Conservation (phyloP, 1,140 invertebrate genomes). For the Tribolium castaneum region DNA sequence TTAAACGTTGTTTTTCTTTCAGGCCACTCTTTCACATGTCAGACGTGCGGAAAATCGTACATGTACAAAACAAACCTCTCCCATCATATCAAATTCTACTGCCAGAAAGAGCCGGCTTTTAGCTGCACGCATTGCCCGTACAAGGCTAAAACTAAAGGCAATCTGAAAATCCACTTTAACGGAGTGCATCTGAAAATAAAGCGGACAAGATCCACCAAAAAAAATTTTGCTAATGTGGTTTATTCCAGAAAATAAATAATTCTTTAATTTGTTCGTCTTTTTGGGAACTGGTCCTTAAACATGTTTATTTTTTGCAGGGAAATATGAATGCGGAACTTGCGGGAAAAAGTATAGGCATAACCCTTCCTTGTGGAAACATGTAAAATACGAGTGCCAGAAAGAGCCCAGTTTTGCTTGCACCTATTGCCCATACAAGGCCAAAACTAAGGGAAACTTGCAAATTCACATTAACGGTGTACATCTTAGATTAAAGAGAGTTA, state of each 20-base stretch:
- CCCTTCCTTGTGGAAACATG: conserved; percentile 58
- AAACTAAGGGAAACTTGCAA: conserved; percentile 66
- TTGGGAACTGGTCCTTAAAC: conserved; percentile 4
- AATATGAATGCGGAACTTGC: conserved; percentile 35
- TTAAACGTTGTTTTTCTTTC: neutral
- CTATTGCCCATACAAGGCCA: conserved; percentile 46
- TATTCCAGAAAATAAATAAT: conserved; percentile 24
- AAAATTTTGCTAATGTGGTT: conserved; percentile 2
- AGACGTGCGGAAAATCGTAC: conserved; percentile 45
- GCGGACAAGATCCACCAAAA: neutral
- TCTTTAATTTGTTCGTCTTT: conserved; percentile 65
- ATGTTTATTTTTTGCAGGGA: neutral
- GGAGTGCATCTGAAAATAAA: conserved; percentile 43
- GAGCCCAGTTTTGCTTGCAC: conserved; percentile 67
- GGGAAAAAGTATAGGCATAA: conserved; percentile 36
- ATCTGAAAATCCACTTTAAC: conserved; percentile 63
- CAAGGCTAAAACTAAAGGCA: conserved; percentile 63
- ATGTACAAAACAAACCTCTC: conserved; percentile 23
- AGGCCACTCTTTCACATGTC: neutral
- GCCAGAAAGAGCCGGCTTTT: conserved; percentile 72
- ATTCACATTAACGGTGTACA: conserved; percentile 59
- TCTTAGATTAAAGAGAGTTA: neutral
- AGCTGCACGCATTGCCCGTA: conserved; percentile 35
- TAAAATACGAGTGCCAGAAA: conserved; percentile 75
- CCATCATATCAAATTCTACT: conserved; percentile 72